phyloP scores from a whole-genome alignment of 35 echinoderm and acorn worm species.

The Ophiothrix spiculata region DNA sequence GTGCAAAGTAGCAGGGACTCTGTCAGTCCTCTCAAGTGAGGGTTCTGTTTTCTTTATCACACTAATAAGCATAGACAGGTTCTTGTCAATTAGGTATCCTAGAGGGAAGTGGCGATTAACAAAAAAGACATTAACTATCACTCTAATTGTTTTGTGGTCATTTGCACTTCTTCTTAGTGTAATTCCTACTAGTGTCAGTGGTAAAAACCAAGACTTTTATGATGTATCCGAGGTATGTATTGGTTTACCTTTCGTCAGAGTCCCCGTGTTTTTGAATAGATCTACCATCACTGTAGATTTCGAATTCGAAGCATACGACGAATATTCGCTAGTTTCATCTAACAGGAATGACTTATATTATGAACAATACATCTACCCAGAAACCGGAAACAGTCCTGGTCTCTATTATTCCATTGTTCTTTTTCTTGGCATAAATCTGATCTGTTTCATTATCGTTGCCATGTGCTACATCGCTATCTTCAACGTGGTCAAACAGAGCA shows the following conservation, averaged over 20 bases:
- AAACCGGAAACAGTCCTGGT: neutral
- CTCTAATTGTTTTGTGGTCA: conserved; percentile 23
- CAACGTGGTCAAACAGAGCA: neutral
- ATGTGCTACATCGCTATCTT: conserved; percentile 13
- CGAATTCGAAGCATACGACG: neutral
- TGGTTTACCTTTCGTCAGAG: conserved; percentile 37
- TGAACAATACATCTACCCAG: neutral
- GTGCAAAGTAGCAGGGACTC: conserved; percentile 34
- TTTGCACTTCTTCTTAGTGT: conserved; percentile 7
- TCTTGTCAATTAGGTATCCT: conserved; percentile 42
- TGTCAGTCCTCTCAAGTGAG: conserved; percentile 54
- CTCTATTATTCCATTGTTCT: neutral
- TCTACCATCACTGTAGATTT: neutral
- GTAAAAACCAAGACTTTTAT: conserved; percentile 19
- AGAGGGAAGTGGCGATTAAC: conserved; percentile 7
- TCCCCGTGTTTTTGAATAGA: neutral
- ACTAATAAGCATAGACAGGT: conserved; percentile 41
- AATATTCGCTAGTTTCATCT: too few species aligned
- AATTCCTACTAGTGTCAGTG: conserved; percentile 4
- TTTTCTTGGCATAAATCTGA: neutral
- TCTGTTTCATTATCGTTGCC: conserved; percentile 9
- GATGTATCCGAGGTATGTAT: conserved; percentile 50
- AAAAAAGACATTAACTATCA: neutral
- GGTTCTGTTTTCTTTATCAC: conserved; percentile 46
- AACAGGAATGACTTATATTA: neutral